Base-by-base conservation (phyloP, 2,888 invertebrate genomes). In the Phengaris arion region DNA sequence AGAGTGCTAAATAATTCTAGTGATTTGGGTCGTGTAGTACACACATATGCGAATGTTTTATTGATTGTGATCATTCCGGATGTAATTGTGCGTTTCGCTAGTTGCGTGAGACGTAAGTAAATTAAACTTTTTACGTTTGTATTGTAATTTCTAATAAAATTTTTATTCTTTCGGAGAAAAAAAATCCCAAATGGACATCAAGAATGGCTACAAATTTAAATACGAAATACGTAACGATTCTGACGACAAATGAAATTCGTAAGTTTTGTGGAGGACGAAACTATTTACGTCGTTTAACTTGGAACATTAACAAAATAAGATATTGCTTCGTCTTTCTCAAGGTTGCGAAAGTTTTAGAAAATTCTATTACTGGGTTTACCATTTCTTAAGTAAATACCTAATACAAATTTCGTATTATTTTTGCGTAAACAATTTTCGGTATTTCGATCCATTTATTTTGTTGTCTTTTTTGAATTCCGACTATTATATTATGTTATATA, bases 191-290 rank as follows among this genome's bases (percentile, higher is more conserved):
- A 35, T 35, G 0, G 35, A 64, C 35, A 12, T 35, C 59, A 35
- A 64, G 4, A 64, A 54, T 54, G 52, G 6, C 45, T 22, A 13
- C 54, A 35, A 52, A 72, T 72, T 72, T 72, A 45, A 72, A 72
- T 52, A 54, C 54, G 51, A 10, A 72, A 54, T 35, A 54, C 22
- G 22, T 12, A 51, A n/a, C 51, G 6, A 54, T 15, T 35, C 54
- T 52, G 22, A 52, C 54, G 15, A 70, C 70, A 52, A 52, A 70
- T 51, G 10, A 70, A 72, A 22, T 35, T 54, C 35, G 52, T 54
- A 72, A 72, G 52, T 72, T 72, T 72, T 72, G 54, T 72, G 72
- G 52, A 72, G 72, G 72, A 72, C 72, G 69, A 72, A 72, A 72
- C 72, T 72, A 72, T 72, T 52, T 72, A 52, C 69, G 46, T 52